Base-by-base conservation (phyloP, 2,888 invertebrate genomes). In the Pammene aurita region DNA sequence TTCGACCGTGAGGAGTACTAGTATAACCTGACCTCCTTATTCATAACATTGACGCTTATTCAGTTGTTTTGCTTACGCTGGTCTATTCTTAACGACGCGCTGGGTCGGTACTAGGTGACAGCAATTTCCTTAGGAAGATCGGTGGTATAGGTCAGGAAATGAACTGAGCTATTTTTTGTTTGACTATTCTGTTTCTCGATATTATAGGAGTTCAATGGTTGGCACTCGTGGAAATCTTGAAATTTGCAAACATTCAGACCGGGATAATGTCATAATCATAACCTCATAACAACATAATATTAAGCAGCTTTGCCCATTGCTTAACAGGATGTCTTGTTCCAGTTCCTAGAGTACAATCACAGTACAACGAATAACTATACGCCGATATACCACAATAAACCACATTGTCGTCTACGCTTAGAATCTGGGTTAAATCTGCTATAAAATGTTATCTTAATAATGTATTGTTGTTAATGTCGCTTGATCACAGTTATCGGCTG, bases 391-490 rank as follows among this genome's bases (percentile, higher is more conserved):
- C 42, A 41, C 48, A 57, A 57, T 63, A 63, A 57, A 68, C 68
- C 52, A 68, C 52, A 63, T 50, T 56, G 72, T 72, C 72, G 77
- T 78, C 74, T 76, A 71, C 73, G 71, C 75, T 71, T 72, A 72
- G 75, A 79, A 85, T 82, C 78, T 85, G 78, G 86, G 86, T 83
- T 84, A 85, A 86, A 78, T 77, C 77, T 75, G 80, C 76, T 77
- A 80, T 86, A 85, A 84, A 86, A 74, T 81, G 80, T 85, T 87
- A 87, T 86, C 87, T 82, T 75, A 77, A 79, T 78, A 78, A 80
- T 79, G 77, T 71, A 63, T 71, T 77, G 75, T 75, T 73, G 74
- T 75, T 75, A 77, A 68, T 58, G 57, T 63, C 57, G 63, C 52
- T 64, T 54, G 63, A 68, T 44, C 26, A 52, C 48, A 52, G 63